These are phyloP conservation scores for Seira sanloemensis DNA, from an alignment of 2,888 invertebrate species.

Conservation along the genomic window DNA sequence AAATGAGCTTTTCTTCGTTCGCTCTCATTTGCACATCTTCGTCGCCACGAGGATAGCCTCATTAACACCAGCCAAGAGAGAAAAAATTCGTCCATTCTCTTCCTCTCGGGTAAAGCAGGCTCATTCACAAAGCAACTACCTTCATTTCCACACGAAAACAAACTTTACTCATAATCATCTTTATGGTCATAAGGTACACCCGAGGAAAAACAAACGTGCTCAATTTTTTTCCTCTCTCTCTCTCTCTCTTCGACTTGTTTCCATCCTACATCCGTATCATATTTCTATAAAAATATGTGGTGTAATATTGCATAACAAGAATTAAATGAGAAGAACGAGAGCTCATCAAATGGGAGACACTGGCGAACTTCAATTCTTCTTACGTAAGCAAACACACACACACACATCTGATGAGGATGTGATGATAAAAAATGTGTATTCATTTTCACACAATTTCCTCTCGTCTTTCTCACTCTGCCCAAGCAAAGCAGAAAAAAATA, in stretches of 20 bases:
- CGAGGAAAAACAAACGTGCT: not conserved
- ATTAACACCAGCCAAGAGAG: slow-evolving; percentile 6
- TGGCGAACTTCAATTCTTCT: not conserved
- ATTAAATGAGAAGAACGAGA: slow-evolving; percentile 3
- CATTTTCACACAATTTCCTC: slow-evolving; percentile 36
- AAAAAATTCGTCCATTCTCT: not conserved
- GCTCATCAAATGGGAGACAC: not conserved
- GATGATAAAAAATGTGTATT: not conserved
- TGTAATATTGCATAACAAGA: not conserved
- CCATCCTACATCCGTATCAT: slow-evolving; percentile 2
- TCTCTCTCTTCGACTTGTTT: no score
- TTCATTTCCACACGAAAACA: not conserved
- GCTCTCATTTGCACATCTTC: not conserved
- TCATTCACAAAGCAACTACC: no score
- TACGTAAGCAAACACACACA: slow-evolving; percentile 17
- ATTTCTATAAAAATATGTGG: not conserved
- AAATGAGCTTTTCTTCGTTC: not conserved
- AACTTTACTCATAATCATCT: not conserved
- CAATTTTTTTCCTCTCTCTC: no score
- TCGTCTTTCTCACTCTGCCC: not conserved
- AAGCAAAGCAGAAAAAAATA: not conserved
- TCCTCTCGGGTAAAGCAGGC: not conserved
- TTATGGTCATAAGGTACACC: not conserved
- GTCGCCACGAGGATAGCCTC: slow-evolving; percentile 10
- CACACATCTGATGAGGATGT: slow-evolving; percentile 1